phyloP scores from a whole-genome alignment of 2,888 invertebrate genomes.

The Tuberolachnus salignus region DNA sequence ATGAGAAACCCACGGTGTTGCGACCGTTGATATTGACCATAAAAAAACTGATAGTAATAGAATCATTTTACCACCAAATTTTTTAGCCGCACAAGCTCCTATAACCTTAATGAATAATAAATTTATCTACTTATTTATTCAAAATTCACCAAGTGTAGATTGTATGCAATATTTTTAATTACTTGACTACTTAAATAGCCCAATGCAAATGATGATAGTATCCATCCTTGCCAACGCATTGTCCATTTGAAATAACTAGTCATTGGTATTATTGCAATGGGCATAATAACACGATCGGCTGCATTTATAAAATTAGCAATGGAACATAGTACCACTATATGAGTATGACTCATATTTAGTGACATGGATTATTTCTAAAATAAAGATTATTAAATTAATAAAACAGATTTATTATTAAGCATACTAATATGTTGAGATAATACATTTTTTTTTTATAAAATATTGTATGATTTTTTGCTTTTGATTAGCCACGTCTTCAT shows the following conservation, averaged over 20 bases:
- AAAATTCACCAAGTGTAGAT: background rate
- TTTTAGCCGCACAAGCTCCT: conserved; percentile 73
- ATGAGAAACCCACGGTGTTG: conserved; percentile 73
- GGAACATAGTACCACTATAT: conserved; percentile 72
- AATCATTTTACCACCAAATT: conserved; percentile 73
- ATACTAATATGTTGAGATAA: background rate
- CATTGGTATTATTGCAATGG: conserved; percentile 78
- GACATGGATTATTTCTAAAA: conserved; percentile 43
- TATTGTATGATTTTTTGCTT: background rate
- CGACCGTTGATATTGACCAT: conserved; percentile 75
- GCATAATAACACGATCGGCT: conserved; percentile 79
- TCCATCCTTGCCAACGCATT: conserved; percentile 75
- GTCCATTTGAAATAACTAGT: conserved; percentile 74
- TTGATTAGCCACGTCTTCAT: conserved; percentile 28
- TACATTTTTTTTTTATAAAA: conserved; percentile 24
- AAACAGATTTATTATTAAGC: background rate
- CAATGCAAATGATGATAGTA: conserved; percentile 76
- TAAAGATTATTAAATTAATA: background rate
- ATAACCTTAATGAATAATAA: conserved; percentile 65
- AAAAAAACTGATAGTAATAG: conserved; percentile 72
- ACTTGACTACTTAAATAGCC: conserved; percentile 80
- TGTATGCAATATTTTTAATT: conserved; percentile 57
- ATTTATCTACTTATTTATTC: conserved; percentile 12
- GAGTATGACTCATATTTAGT: conserved; percentile 60
- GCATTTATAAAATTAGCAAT: conserved; percentile 79